Base-by-base conservation (phyloP, 30 jellyfish, hydroid and myxozoan genomes). In the Clytia hemisphaerica region DNA sequence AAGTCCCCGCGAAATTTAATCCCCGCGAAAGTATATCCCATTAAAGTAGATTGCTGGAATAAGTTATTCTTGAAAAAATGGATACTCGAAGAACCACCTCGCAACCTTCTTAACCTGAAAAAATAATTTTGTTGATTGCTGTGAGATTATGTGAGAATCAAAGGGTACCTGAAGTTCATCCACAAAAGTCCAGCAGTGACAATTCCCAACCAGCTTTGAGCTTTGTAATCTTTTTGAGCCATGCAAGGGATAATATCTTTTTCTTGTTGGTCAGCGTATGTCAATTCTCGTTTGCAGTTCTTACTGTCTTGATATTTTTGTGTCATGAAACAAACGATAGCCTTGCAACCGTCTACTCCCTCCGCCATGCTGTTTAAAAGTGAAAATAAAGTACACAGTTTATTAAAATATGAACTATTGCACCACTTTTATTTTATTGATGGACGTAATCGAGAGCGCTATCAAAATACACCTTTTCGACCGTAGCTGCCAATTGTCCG, bases 271-370 rank as follows among this genome's bases (percentile, higher is more conserved):
- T 77, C 92, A 0, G 93, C 88, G 40, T 84, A 84, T 19, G 71
- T 84, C 72, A 84, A 26, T 67, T 84, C 95, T 48, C 74, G 73
- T 73, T 84, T 77, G 73, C 95, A 84, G 48, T 84, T 84, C 33
- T 75, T 78, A 0, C 93, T 76, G 21, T 69, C 87, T 83, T 58
- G 75, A 64, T 85, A 85, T 35, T 75, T 61, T 71, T 57, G 37
- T 12, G 93, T 55, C 84, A 76, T 77, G 37, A 85, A 85, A 31
- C 93, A 78, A 37, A 80, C 62, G 53, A 85, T 72, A 64, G 71
- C 81, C 16, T 49, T 85, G 6, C 90, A 84, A 38, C 66, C 72
- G 68, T 85, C 95, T 1, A 85, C 93, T 25, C 95, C 95, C 29
- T 9, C 24, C 15, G 95, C 95, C 95, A 85, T 85, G 61, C 93